Evolutionary conservation across 2,888 invertebrate genomes (phyloP).

Genomic region (Sipha maydis): DNA sequence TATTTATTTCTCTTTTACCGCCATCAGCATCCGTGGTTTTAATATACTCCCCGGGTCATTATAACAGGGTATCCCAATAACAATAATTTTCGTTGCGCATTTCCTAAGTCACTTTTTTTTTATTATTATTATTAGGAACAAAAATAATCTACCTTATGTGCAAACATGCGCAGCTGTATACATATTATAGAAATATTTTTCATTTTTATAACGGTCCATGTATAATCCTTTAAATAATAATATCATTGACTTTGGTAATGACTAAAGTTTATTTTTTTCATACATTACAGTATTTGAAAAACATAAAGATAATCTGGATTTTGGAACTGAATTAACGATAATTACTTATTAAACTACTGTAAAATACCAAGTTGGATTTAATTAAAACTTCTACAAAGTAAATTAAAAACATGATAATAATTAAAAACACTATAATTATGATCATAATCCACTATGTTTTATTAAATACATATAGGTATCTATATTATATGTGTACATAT

Average conservation of each 20-base stretch:
- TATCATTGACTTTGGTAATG: conserved; percentile 31
- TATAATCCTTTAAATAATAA: conserved; percentile 17
- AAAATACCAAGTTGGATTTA: neutral
- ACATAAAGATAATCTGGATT: conserved; percentile 17
- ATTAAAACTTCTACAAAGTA: conserved; percentile 14
- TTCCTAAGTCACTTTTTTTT: conserved; percentile 28
- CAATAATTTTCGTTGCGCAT: conserved; percentile 40
- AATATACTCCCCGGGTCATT: conserved; percentile 30
- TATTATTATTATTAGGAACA: conserved; percentile 15
- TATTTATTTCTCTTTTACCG: conserved; percentile 58
- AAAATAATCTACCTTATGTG: conserved; percentile 40
- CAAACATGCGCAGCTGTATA: neutral
- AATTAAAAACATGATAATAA: neutral
- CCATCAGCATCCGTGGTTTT: conserved; percentile 55
- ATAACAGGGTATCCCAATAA: conserved; percentile 42
- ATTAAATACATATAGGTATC: neutral
- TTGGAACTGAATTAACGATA: neutral
- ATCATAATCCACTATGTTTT: neutral
- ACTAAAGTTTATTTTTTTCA: conserved; percentile 5
- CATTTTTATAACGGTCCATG: conserved; percentile 15
- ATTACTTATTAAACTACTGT: conserved; percentile 14
- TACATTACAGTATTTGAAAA: neutral
- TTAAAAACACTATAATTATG: neutral
- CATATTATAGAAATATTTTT: conserved; percentile 22
- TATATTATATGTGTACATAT: no score